A percentile compares a stretch with the other conserved stretches of the same genome.
Evolutionary conservation across 2,113 vertebrate species (phyloP).

Genomic region (Origma solitaria): DNA sequence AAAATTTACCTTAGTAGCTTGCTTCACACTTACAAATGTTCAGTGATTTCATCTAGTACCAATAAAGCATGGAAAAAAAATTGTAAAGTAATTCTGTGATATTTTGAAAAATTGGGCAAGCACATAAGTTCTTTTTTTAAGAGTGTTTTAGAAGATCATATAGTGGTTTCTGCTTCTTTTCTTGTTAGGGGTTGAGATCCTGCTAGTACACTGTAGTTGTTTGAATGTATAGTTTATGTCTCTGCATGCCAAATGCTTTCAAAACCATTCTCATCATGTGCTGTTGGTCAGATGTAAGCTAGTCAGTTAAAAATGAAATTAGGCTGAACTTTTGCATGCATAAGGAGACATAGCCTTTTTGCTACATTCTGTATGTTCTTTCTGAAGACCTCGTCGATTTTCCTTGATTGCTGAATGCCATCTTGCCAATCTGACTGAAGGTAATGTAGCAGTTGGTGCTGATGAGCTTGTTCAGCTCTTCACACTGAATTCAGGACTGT

Average conservation of each 20-base stretch:
- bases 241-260: not conserved
- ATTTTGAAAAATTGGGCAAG: not conserved
- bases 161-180: not conserved
- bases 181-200: not conserved
- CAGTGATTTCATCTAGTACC: not conserved
- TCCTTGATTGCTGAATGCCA: conserved; percentile 78
- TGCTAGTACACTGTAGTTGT: not conserved
- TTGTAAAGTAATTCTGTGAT: not conserved
- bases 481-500: conserved; percentile 71
- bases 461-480: conserved; percentile 76
- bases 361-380: not conserved
- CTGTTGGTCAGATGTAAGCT: not conserved
- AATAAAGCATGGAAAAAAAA: not conserved
- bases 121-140: not conserved
- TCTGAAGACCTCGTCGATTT: conserved; percentile 69
- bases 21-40: not conserved
- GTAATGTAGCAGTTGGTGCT: conserved; percentile 58
- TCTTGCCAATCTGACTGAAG: conserved; percentile 53
- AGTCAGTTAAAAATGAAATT: not conserved
- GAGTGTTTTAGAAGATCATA: not conserved
- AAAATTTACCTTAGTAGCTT: not conserved
- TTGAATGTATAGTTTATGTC: not conserved
- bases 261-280: not conserved
- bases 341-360: not conserved
- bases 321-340: not conserved